Evolutionary conservation across 1,140 invertebrate genomes (phyloP).

Genomic region (Papilio glaucus): DNA sequence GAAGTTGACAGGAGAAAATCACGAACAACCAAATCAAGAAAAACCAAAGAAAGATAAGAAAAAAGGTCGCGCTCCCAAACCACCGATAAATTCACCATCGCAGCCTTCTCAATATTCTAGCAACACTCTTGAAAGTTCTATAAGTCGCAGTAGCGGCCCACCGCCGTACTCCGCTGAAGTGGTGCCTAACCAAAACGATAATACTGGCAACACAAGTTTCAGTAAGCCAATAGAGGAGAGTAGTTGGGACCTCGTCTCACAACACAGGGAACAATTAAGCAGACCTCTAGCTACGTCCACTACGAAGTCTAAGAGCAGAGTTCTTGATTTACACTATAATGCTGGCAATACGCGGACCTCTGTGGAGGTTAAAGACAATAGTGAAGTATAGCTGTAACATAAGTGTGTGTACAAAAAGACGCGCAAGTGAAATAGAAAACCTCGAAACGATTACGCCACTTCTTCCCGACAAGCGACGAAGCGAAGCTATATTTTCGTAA

Average conservation of each 20-base stretch:
- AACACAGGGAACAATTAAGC: conserved; percentile 72
- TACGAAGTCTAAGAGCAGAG: conserved; percentile 43
- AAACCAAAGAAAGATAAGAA: conserved; percentile 49
- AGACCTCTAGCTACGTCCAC: conserved; percentile 42
- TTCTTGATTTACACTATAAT: conserved; percentile 64
- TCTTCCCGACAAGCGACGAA: too few species aligned
- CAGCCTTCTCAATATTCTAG: conserved; percentile 49
- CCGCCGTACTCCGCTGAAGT: conserved; percentile 60
- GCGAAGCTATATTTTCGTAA: too few species aligned
- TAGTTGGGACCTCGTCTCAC: conserved; percentile 78
- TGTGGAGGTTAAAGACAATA: conserved; percentile 15
- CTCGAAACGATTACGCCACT: too few species aligned
- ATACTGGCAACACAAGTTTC: conserved; percentile 60
- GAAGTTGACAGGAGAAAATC: conserved; percentile 54
- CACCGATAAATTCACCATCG: conserved; percentile 37
- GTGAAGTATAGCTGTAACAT: neutral
- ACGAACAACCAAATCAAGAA: conserved; percentile 25
- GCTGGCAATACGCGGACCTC: conserved; percentile 40
- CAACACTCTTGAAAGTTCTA: conserved; percentile 73
- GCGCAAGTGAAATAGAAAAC: too few species aligned
- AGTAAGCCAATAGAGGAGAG: conserved; percentile 54
- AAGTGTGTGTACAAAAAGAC: neutral
- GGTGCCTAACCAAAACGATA: conserved; percentile 44
- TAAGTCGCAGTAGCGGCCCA: conserved; percentile 65
- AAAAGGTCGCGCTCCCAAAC: conserved; percentile 48